Base-by-base conservation (phyloP, 1,140 invertebrate genomes). In the Bactericera cockerelli region DNA sequence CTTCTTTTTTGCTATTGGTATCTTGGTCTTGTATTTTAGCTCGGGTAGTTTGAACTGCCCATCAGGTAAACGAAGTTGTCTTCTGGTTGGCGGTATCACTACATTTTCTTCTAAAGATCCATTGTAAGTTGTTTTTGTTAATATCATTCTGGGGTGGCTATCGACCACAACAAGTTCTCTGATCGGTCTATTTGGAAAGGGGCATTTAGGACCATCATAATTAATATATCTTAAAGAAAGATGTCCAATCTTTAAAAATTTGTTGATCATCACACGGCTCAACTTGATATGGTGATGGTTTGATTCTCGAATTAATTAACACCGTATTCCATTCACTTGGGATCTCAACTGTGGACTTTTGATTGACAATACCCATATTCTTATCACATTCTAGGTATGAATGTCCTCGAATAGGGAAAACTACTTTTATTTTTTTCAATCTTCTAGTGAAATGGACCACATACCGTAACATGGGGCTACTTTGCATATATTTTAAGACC, bases 331-430 rank as follows among this genome's bases (percentile, higher is more conserved):
- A 63, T 19, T 64, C 53, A 28, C n/a, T 28, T 55, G 55, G 62
- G 22, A 58, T 38, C 54, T 58, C 61, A 11, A 53, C 59, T 38
- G 39, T 26, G 1, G 56, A 57, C 58, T 63, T 64, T 22, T 56
- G 42, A 24, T 64, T 63, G 2, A 64, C n/a, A 19, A 61, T 25
- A 10, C 57, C 26, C 63, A 63, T 62, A 22, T 59, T 55, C 53
- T 58, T 65, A 33, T 63, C 60, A 11, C 60, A 57, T 36, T 65
- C 62, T 26, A 65, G 54, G 56, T 65, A 65, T 2, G 61, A 64
- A 33, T 64, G 59, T 22, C 62, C 63, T 61, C 62, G 55, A 24
- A 63, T 63, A 2, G 64, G 64, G 55, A 65, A 65, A 16, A 60
- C 56, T 14, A 62, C 31, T 59, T 56, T 62, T 31, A 62, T 31